These are phyloP conservation scores for Chaetodon trifasciatus DNA, from an alignment of 2,797 vertebrate genomes.

Conservation along the genomic window DNA sequence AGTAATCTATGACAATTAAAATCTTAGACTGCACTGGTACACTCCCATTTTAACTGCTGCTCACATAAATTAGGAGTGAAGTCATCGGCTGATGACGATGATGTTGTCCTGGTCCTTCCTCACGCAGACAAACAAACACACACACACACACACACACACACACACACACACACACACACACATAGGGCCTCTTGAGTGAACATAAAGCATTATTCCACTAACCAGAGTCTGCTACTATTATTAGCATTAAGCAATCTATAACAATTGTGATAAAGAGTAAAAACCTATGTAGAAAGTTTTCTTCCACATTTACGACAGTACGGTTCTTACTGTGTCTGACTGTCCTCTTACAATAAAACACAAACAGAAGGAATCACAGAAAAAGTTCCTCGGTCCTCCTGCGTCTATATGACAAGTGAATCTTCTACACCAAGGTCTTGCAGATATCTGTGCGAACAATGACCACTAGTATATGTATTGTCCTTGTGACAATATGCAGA, in stretches of 20 bases:
- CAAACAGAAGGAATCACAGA: too few species aligned
- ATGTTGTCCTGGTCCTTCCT: too few species aligned
- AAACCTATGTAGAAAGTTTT: too few species aligned
- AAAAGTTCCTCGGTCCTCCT: neutral
- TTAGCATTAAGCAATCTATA: neutral
- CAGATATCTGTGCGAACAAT: neutral
- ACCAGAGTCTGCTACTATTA: too few species aligned
- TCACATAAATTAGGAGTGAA: too few species aligned
- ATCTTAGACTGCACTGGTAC: too few species aligned
- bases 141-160: too few species aligned
- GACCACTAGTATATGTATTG: neutral
- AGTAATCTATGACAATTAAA: too few species aligned
- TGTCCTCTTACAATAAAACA: neutral
- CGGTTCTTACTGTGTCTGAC: neutral
- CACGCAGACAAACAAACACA: neutral
- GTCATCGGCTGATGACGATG: too few species aligned
- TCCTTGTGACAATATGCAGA: neutral
- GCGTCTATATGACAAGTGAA: neutral
- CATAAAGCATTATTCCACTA: neutral
- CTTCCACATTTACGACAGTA: neutral
- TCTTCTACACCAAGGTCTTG: slow-evolving; percentile 10
- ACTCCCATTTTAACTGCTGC: too few species aligned
- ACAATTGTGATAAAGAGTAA: too few species aligned
- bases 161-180: neutral
- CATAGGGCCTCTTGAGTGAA: neutral